Percentiles rank a stretch among this genome's conserved stretches.
These are phyloP conservation scores for Gyps fulvus DNA, from an alignment of 2,113 vertebrate genomes.

Conservation along the genomic window DNA sequence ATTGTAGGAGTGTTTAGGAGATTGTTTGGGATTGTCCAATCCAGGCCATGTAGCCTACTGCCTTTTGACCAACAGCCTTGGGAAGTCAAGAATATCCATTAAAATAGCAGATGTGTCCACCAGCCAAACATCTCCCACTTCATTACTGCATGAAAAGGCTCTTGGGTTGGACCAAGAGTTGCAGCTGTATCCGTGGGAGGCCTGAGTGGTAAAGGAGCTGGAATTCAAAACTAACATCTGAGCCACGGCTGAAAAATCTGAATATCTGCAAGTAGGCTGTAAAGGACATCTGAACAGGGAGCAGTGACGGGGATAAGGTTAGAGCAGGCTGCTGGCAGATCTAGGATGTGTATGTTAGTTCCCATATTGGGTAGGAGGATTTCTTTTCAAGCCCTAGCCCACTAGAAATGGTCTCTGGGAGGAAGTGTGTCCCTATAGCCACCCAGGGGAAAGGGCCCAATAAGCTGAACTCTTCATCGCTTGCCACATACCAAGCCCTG, in stretches of 20 bases:
- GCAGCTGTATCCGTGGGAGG: not conserved
- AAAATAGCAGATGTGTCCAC: not conserved
- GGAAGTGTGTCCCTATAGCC: not conserved
- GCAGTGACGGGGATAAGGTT: not conserved
- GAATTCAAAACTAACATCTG: not conserved
- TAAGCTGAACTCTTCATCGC: not conserved
- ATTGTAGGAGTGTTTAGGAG: not conserved
- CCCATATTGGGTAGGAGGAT: not conserved
- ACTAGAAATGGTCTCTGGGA: not conserved
- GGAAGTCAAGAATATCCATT: not conserved
- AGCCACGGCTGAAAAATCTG: not conserved
- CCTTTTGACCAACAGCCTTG: not conserved
- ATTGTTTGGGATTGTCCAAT: not conserved
- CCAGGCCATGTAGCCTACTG: not conserved
- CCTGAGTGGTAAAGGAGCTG: not conserved
- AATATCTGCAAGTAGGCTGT: not conserved
- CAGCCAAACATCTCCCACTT: not conserved
- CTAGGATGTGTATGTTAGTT: accelerated
- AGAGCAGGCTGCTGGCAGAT: not conserved
- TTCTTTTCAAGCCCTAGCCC: not conserved
- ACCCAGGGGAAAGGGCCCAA: not conserved
- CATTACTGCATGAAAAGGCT: not conserved
- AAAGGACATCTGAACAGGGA: not conserved
- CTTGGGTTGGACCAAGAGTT: not conserved
- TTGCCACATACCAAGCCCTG: not conserved